phyloP scores from a whole-genome alignment of 2,113 vertebrate species.

The Seriola rivoliana region DNA sequence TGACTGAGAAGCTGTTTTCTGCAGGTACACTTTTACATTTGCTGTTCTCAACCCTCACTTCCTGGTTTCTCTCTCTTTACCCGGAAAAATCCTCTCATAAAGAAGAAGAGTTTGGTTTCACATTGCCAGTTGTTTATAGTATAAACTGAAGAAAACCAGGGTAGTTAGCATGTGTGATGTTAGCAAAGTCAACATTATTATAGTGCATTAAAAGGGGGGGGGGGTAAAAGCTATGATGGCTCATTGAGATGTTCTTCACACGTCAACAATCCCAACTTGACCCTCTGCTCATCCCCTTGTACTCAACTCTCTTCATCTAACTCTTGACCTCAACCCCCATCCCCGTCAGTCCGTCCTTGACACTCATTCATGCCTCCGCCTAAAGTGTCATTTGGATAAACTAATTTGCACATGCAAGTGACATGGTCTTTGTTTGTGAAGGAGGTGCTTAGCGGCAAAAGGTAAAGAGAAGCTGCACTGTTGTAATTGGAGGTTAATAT shows the following conservation, averaged over 20 bases:
- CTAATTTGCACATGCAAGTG: background rate
- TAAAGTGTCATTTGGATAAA: background rate
- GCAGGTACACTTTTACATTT: background rate
- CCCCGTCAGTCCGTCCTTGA: conserved; percentile 14
- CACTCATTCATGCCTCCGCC: conserved; percentile 9
- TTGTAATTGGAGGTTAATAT: background rate
- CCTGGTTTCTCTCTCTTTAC: too few relatives aligned
- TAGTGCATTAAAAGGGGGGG: too few relatives aligned
- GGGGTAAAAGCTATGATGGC: background rate
- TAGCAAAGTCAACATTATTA: too few relatives aligned
- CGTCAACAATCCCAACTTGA: too few relatives aligned
- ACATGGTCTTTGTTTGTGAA: background rate
- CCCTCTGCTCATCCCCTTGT: background rate
- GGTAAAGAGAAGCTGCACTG: background rate
- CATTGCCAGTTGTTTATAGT: too few relatives aligned
- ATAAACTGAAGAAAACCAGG: too few relatives aligned
- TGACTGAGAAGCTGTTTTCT: background rate
- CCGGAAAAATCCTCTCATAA: too few relatives aligned
- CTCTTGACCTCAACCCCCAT: conserved; percentile 11
- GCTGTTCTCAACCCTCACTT: too few relatives aligned
- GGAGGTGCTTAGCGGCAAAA: background rate
- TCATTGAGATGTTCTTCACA: background rate
- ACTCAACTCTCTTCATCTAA: background rate
- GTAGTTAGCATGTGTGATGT: background rate
- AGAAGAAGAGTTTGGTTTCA: too few relatives aligned